A percentile compares a stretch with the other conserved stretches of the same genome.
Evolutionary conservation across 2,113 vertebrate species (phyloP).

Genomic region (Elgaria multicarinata): DNA sequence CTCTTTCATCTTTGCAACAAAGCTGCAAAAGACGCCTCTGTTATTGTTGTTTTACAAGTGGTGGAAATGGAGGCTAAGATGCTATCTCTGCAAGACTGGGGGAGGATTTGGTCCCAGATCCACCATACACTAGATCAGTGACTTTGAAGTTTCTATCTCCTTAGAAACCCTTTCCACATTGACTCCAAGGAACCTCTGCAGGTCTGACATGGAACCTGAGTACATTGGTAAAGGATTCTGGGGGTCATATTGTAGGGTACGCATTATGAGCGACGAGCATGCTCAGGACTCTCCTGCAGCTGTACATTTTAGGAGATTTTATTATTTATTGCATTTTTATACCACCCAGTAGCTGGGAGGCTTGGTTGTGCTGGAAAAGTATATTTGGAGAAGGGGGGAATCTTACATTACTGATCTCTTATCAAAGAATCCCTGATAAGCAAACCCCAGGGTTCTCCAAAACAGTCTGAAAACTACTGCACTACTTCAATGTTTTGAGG

Average conservation of each 20-base stretch:
- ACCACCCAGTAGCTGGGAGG: no score
- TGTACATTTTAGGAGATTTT: not conserved
- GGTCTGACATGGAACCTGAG: not conserved
- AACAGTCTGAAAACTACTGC: not conserved
- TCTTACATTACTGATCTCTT: not conserved
- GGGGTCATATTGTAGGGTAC: not conserved
- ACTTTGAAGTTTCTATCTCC: not conserved
- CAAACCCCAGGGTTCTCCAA: not conserved
- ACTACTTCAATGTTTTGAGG: not conserved
- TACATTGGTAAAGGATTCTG: not conserved
- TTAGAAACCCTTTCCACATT: not conserved
- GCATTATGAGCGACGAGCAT: no score
- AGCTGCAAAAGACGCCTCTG: not conserved
- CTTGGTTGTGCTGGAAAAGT: not conserved
- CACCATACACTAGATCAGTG: not conserved
- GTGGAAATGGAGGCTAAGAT: not conserved
- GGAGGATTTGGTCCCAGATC: not conserved
- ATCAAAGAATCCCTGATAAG: not conserved
- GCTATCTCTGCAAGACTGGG: not conserved
- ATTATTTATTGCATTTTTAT: no score
- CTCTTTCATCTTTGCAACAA: not conserved
- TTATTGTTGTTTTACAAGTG: not conserved
- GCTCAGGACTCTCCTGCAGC: not conserved
- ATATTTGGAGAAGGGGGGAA: no score
- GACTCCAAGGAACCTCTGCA: not conserved